phyloP scores from a whole-genome alignment of 2,113 vertebrate genomes.

The Manacus vitellinus region DNA sequence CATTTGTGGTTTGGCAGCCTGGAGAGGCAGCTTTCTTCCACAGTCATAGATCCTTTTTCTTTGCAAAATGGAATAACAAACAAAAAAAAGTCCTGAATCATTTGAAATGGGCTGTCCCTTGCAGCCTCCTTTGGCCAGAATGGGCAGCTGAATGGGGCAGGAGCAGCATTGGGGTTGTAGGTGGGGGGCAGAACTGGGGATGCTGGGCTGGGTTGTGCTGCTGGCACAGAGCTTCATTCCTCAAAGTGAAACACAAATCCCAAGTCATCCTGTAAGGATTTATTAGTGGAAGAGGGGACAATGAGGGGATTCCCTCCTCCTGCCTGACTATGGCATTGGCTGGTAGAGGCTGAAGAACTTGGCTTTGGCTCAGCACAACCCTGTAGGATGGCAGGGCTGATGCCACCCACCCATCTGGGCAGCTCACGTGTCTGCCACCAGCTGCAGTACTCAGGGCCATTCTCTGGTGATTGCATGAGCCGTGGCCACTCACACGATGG shows the following conservation, averaged over 20 bases:
- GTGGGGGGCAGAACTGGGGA: not conserved
- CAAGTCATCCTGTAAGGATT: not conserved
- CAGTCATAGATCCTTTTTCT: not conserved
- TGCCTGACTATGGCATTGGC: not conserved
- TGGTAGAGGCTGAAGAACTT: not conserved
- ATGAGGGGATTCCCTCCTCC: not conserved
- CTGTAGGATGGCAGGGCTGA: not conserved
- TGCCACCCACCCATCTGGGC: not conserved
- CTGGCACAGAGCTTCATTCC: accelerated
- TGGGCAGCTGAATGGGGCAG: not conserved
- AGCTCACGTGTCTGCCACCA: not conserved
- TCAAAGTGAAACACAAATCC: not conserved
- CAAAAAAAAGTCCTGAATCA: accelerated
- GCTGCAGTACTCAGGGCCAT: accelerated
- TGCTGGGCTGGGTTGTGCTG: not conserved
- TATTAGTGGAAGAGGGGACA: accelerated
- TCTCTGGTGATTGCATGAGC: not conserved
- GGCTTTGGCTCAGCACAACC: not conserved
- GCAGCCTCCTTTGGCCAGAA: not conserved
- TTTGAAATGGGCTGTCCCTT: not conserved
- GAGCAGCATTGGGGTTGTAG: not conserved
- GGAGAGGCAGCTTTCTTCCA: not conserved
- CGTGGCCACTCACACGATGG: accelerated
- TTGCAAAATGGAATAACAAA: not conserved
- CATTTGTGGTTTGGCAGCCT: not conserved